A percentile compares a stretch with the other conserved stretches of the same genome.
Evolutionary conservation across 1,140 invertebrate genomes (phyloP).

Genomic region (Paracyclopina nana): DNA sequence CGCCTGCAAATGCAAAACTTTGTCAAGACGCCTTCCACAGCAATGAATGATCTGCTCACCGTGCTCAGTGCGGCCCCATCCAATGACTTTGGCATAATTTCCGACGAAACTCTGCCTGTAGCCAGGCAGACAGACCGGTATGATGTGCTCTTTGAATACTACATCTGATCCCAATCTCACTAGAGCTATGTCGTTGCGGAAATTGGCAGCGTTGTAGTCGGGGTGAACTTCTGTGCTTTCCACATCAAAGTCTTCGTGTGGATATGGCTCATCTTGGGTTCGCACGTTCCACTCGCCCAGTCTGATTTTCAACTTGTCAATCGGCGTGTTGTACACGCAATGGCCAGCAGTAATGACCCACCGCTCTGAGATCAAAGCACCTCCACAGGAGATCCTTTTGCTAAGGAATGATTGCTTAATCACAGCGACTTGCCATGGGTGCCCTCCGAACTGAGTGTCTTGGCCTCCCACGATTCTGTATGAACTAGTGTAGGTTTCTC

Average conservation of each 20-base stretch:
- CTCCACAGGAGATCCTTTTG: slow-evolving; percentile 74
- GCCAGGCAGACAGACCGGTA: slow-evolving; percentile 68
- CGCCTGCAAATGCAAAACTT: background rate
- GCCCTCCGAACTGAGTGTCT: slow-evolving; percentile 63
- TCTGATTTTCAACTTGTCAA: slow-evolving; percentile 59
- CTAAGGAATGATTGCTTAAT: slow-evolving; percentile 74
- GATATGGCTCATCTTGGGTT: slow-evolving; percentile 50
- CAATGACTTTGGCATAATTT: slow-evolving; percentile 63
- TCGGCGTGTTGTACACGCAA: slow-evolving; percentile 51
- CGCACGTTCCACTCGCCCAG: slow-evolving; percentile 78
- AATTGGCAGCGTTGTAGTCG: slow-evolving; percentile 63
- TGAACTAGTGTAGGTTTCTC: background rate
- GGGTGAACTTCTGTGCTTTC: slow-evolving; percentile 48
- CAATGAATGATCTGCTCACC: slow-evolving; percentile 29
- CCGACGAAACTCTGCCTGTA: slow-evolving; percentile 51
- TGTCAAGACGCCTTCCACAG: background rate
- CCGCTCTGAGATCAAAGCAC: slow-evolving; percentile 62
- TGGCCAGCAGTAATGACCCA: slow-evolving; percentile 76
- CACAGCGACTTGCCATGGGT: slow-evolving; percentile 86
- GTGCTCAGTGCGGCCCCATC: slow-evolving; percentile 67
- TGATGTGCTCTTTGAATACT: slow-evolving; percentile 64
- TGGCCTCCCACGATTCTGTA: slow-evolving; percentile 85
- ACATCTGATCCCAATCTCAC: slow-evolving; percentile 56
- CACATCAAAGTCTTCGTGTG: slow-evolving; percentile 69
- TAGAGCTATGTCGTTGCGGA: slow-evolving; percentile 68